Conservation (phyloP, 1,140 invertebrate genomes). For the Dreissena rostriformis region DNA sequence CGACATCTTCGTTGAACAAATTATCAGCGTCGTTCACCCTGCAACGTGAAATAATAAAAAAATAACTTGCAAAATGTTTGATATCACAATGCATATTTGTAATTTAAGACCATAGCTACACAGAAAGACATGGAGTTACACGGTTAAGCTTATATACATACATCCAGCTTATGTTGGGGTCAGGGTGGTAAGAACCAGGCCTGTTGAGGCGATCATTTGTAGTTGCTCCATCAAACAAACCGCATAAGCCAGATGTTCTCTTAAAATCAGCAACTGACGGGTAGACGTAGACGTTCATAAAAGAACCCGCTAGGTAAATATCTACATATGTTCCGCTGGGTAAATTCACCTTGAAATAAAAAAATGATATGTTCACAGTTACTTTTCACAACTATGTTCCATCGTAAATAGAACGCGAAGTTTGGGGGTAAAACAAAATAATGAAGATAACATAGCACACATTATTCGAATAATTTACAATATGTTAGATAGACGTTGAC, state of each 20-base stretch:
- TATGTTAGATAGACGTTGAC: too few relatives aligned
- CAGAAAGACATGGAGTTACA: neutral
- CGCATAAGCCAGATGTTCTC: conserved; percentile 12
- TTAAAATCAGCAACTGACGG: conserved; percentile 6
- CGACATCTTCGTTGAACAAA: too few relatives aligned
- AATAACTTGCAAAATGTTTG: too few relatives aligned
- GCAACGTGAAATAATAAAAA: too few relatives aligned
- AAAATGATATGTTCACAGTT: neutral
- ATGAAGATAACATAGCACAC: too few relatives aligned
- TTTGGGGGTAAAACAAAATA: too few relatives aligned
- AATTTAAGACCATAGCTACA: too few relatives aligned
- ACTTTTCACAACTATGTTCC: too few relatives aligned
- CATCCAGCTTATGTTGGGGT: conserved; percentile 18
- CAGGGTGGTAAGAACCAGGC: neutral
- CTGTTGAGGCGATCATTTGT: neutral
- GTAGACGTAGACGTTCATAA: neutral
- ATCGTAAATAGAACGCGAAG: too few relatives aligned
- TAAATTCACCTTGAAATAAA: neutral
- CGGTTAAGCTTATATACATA: neutral
- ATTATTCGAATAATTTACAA: too few relatives aligned
- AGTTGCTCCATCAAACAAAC: neutral
- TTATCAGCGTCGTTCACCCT: too few relatives aligned
- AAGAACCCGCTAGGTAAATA: neutral
- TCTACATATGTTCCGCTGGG: neutral
- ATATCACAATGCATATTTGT: too few relatives aligned